Percentiles rank a stretch among this genome's conserved stretches.
Evolutionary conservation across 1,140 invertebrate species (phyloP).

Genomic region (Lithobius niger): DNA sequence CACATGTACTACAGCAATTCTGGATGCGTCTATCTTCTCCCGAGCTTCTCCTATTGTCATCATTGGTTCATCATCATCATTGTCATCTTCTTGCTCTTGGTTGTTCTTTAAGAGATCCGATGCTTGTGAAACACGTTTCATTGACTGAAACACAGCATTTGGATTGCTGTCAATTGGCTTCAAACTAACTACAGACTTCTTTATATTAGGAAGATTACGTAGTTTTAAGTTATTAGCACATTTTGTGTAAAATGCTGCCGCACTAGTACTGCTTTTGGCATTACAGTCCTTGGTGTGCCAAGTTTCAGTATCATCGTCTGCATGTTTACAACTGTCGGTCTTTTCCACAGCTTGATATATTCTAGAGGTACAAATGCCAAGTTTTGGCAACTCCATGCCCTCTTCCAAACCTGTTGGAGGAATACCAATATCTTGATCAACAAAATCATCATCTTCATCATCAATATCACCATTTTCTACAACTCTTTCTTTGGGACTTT

Average conservation of each 20-base stretch:
- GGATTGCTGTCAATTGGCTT: neutral
- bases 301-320: neutral
- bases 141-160: slow-evolving; percentile 3
- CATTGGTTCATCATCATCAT: neutral
- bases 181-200: neutral
- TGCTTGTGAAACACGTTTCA: neutral
- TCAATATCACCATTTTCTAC: neutral
- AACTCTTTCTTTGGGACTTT: slow-evolving; percentile 5
- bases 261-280: neutral
- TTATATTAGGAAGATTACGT: neutral
- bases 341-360: slow-evolving; percentile 3
- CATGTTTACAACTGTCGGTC: neutral
- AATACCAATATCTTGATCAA: neutral
- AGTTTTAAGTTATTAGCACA: neutral
- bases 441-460: neutral
- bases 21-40: neutral
- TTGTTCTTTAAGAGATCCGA: too few relatives aligned
- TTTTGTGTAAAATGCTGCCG: neutral
- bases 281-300: neutral
- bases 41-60: neutral
- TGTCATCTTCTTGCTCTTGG: neutral
- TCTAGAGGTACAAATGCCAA: neutral
- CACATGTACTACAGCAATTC: neutral
- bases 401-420: neutral
- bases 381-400: neutral